Percentiles rank a stretch among this genome's conserved stretches.
phyloP scores from a whole-genome alignment of 64 coral and sea anemone genomes.

The Montipora cactus region DNA sequence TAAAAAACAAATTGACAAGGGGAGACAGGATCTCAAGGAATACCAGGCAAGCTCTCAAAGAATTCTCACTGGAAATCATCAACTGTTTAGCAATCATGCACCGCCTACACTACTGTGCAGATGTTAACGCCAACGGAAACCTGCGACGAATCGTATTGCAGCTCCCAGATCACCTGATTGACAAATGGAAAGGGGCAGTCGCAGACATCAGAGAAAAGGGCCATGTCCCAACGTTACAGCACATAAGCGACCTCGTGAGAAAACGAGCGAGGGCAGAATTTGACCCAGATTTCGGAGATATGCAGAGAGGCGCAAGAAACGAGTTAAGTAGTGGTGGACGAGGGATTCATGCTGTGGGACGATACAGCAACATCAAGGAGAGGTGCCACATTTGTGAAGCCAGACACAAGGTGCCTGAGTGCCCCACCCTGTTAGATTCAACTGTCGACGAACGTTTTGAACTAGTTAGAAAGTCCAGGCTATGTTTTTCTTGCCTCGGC shows the following conservation, averaged over 20 bases:
- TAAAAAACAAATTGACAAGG: no score
- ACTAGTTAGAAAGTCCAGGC: no score
- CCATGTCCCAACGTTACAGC: not conserved
- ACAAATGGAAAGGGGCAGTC: constrained; percentile 10
- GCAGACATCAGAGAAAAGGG: constrained; percentile 45
- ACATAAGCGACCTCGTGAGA: constrained; percentile 52
- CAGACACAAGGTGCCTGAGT: no score
- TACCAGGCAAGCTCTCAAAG: constrained; percentile 6
- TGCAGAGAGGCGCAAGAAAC: not conserved
- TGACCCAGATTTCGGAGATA: constrained; percentile 43
- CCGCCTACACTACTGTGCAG: not conserved
- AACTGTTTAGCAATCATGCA: constrained; percentile 50
- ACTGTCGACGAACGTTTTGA: no score
- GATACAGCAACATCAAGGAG: no score
- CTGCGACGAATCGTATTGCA: constrained; percentile 11
- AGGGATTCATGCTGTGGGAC: not conserved
- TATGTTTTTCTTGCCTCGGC: no score
- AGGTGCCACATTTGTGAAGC: no score
- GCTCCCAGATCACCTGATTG: constrained; percentile 21
- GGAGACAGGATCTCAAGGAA: no score
- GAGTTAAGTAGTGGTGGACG: not conserved
- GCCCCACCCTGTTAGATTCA: no score
- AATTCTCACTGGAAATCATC: not conserved
- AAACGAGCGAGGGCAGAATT: constrained; percentile 41
- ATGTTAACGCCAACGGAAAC: constrained; percentile 54